Conservation (phyloP, 2,888 invertebrate species). For the Trichogramma dendrolimi region DNA sequence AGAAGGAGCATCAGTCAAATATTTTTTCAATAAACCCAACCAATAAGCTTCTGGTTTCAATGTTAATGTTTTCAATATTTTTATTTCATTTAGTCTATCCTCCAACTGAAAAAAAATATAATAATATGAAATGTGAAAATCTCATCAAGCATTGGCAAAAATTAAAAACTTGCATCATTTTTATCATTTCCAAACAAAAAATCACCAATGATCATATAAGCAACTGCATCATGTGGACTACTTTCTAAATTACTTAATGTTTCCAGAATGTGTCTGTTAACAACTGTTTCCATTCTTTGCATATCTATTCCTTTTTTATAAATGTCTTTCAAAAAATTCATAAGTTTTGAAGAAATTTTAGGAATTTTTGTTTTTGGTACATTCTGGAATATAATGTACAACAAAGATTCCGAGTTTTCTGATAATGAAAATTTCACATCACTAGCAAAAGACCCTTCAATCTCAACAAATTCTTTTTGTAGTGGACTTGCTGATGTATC, state of each 20-base stretch:
- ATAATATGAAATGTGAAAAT: conserved; percentile 3
- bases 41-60: conserved; percentile 66
- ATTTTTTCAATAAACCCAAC: conserved; percentile 65
- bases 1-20: conserved; percentile 62
- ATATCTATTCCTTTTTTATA: conserved; percentile 63
- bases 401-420: conserved; percentile 69
- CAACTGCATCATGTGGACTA: conserved; percentile 71
- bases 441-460: conserved; percentile 75
- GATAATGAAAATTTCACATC: conserved; percentile 65
- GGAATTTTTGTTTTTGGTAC: conserved; percentile 68
- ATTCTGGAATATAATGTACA: conserved; percentile 70
- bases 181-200: conserved; percentile 74
- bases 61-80: conserved; percentile 60
- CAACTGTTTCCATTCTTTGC: conserved; percentile 68
- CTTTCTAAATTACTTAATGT: conserved; percentile 69
- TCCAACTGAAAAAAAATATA: conserved; percentile 56
- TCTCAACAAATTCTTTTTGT: conserved; percentile 77
- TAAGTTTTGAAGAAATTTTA: conserved; percentile 60
- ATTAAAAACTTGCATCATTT: conserved; percentile 62
- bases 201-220: conserved; percentile 76
- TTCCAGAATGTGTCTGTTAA: conserved; percentile 68
- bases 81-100: conserved; percentile 66
- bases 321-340: conserved; percentile 54
- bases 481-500: conserved; percentile 84
- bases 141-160: conserved; percentile 9